A percentile compares a stretch with the other conserved stretches of the same genome.
Conservation (phyloP, 2,797 vertebrate species). For the Cichlasoma orientale region DNA sequence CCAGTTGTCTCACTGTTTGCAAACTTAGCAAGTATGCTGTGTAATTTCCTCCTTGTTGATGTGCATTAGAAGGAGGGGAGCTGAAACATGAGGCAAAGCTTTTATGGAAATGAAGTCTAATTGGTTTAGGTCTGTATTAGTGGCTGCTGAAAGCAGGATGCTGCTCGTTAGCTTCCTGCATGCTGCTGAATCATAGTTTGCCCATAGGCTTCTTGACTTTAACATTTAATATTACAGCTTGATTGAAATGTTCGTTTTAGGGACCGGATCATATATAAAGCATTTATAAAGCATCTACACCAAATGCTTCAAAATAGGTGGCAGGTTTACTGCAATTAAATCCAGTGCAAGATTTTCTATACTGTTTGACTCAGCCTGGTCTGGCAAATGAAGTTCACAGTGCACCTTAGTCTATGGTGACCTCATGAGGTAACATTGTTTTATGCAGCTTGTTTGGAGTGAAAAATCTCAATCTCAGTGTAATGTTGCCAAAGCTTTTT, state of each 20-base stretch:
- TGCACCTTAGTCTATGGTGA: slow-evolving; percentile 54
- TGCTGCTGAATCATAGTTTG: neutral
- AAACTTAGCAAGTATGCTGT: neutral
- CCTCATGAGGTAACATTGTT: slow-evolving; percentile 64
- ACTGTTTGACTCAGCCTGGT: neutral
- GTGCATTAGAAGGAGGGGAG: neutral
- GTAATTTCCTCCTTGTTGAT: neutral
- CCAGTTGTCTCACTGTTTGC: neutral
- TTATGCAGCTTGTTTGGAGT: neutral
- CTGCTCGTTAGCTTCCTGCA: neutral
- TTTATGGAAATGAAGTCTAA: slow-evolving; percentile 26
- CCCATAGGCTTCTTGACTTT: neutral
- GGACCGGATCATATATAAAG: neutral
- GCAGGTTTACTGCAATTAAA: neutral
- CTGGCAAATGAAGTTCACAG: neutral
- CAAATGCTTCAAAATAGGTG: neutral
- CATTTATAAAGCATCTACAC: rapidly evolving
- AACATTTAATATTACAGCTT: neutral
- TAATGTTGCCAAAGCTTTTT: neutral
- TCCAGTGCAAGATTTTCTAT: neutral
- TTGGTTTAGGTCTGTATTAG: slow-evolving; percentile 13
- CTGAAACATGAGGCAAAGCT: slow-evolving; percentile 14
- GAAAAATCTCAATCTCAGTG: neutral
- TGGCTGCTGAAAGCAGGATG: slow-evolving; percentile 24
- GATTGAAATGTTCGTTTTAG: neutral